Base-by-base conservation (phyloP, 2,113 vertebrate genomes). In the Alligator sinensis region DNA sequence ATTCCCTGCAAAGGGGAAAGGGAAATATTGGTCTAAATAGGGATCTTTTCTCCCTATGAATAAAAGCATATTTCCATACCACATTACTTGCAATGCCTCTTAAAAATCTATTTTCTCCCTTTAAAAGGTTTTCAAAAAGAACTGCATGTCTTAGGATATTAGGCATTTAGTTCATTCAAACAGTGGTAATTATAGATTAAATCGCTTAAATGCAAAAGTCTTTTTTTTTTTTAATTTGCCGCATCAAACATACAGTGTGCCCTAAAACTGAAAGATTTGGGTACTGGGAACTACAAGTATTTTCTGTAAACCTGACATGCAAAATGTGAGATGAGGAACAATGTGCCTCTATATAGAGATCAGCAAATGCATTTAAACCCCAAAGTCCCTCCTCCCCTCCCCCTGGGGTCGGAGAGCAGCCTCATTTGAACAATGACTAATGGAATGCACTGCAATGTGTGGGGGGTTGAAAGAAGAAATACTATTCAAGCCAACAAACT, bases 291-390 rank as follows among this genome's bases (percentile, higher is more conserved):
- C 78, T 5, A 68, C 80, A 85, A 80, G 83, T 91, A 82, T 91
- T 95, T 86, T 66, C 77, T 93, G 82, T 91, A 95, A 96, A 92
- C 84, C 94, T 85, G 91, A 88, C 92, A 93, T 92, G 90, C 60
- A 70, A 96, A 95, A 96, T 92, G 82, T 95, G 87, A 86, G 84
- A 92, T 89, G 87, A 88, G 93, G 93, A 95, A 97, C 89, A 96
- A 95, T 92, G 96, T 90, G 94, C 85, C 88, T 96, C 95, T 97
- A 72, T 96, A 92, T 91, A 95, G 92, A 95, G 94, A 97, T 96
- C 63, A 22, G 93, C 93, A 97, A 97, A 97, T 97, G 95, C 97
- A 93, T 97, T 97, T 97, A 97, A 97, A 95, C 94, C 95, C 96
- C 93, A 96, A 96, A 96, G 87, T 97, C 96, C 97, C 96, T 96